phyloP scores from a whole-genome alignment of 2,888 invertebrate genomes.

The Ormyrus nitidulus region DNA sequence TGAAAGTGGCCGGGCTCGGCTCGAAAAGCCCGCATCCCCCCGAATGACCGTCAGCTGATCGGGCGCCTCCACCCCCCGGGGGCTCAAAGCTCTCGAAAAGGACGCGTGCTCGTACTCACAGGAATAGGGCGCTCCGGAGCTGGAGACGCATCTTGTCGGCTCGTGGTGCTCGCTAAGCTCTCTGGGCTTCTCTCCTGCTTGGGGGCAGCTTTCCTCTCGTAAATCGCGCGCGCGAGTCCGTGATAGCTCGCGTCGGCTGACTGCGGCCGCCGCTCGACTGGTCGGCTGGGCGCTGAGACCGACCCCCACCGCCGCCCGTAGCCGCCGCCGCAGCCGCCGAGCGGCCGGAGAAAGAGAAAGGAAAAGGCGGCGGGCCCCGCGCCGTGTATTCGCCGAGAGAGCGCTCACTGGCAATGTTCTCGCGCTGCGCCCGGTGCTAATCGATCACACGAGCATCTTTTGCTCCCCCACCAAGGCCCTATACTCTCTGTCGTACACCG shows the following conservation, averaged over 20 bases:
- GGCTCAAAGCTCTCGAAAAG: neutral
- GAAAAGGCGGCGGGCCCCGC: constrained; percentile 12
- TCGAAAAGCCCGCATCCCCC: no score
- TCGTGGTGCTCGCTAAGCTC: neutral
- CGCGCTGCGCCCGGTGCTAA: no score
- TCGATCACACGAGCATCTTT: no score
- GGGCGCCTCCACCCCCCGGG: no score
- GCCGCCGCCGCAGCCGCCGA: no score
- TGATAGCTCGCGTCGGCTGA: constrained; percentile 4
- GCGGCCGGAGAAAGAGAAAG: constrained; percentile 37
- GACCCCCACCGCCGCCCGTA: neutral
- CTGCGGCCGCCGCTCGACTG: neutral
- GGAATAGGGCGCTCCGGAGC: constrained; percentile 16
- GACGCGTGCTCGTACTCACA: constrained; percentile 19
- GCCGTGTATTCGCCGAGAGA: neutral
- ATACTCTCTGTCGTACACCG: no score
- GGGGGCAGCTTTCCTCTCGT: neutral
- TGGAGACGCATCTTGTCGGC: constrained; percentile 28
- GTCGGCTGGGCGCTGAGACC: neutral
- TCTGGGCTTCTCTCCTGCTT: neutral
- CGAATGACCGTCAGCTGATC: no score
- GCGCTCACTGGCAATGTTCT: no score
- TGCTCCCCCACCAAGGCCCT: no score
- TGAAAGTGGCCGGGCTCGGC: no score
- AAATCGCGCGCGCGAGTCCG: neutral